Percentiles rank a stretch among this genome's conserved stretches.
Conservation (phyloP, 2,888 invertebrate species). For the Electrophaes corylata region DNA sequence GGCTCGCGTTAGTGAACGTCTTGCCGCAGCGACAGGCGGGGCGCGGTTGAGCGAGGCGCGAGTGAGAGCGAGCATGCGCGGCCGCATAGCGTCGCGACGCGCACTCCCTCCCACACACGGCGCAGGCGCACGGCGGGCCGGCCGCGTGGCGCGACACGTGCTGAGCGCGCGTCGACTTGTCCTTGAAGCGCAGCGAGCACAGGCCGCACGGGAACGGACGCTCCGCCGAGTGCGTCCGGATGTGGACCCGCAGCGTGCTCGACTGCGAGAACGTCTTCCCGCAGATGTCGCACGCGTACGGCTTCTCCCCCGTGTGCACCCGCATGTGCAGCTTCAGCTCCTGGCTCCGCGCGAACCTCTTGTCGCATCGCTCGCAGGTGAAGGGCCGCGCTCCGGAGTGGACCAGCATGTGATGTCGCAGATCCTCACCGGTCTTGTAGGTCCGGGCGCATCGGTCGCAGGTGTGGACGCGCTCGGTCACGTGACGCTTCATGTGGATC, state of each 20-base stretch:
- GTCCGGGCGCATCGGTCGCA: slow-evolving; percentile 4
- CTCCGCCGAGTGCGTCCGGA: slow-evolving; percentile 4
- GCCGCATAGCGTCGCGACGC: not conserved
- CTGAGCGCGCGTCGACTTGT: not conserved
- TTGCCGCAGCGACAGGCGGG: not conserved
- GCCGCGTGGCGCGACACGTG: not conserved
- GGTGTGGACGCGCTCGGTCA: not conserved
- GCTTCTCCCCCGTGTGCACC: slow-evolving; percentile 9
- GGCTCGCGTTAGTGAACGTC: not conserved
- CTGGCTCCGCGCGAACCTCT: slow-evolving; percentile 1
- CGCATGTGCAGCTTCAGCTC: slow-evolving; percentile 1
- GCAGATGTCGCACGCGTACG: not conserved
- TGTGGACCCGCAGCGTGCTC: not conserved
- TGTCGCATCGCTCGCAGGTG: not conserved
- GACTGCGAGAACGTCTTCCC: slow-evolving; percentile 12
- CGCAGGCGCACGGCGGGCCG: slow-evolving; percentile 7
- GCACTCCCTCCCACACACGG: slow-evolving; percentile 5
- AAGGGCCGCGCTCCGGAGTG: not conserved
- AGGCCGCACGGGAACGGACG: not conserved
- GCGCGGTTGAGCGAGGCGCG: not conserved
- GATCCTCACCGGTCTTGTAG: slow-evolving; percentile 3
- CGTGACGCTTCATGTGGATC: not conserved
- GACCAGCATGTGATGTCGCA: not conserved
- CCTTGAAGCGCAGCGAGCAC: slow-evolving; percentile 4
- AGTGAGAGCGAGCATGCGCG: slow-evolving; percentile 1